Conservation (phyloP, 2,797 vertebrate genomes). For the Sebastes taczanowskii region DNA sequence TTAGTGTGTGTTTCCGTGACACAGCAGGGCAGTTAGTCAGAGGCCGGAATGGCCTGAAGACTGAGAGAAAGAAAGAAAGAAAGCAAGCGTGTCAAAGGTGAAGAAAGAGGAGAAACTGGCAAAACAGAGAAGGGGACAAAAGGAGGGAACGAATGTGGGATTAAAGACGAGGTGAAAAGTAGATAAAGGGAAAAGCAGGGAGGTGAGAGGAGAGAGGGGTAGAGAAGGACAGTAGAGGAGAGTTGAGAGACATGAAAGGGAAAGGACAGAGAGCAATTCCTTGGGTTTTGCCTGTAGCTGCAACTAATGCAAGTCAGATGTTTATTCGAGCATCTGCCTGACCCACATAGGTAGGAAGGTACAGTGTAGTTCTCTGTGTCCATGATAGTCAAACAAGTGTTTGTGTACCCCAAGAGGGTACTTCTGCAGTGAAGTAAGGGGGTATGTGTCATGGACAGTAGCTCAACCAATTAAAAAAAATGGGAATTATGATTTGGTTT, state of each 20-base stretch:
- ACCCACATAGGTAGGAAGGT: not conserved
- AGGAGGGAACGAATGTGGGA: not conserved
- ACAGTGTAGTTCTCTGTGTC: not conserved
- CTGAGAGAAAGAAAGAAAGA: not conserved
- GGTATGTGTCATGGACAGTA: not conserved
- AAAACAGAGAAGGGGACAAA: not conserved
- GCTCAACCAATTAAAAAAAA: not conserved
- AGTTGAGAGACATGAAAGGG: not conserved
- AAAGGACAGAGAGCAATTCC: not conserved
- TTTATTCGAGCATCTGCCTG: slow-evolving; percentile 10
- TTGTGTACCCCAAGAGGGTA: not conserved
- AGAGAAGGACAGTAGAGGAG: not conserved
- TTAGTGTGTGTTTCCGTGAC: slow-evolving; percentile 44
- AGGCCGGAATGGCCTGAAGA: slow-evolving; percentile 38
- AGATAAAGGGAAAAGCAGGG: not conserved
- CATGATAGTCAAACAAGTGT: not conserved
- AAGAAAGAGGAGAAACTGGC: not conserved
- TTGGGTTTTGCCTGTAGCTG: not conserved
- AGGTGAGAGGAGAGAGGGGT: not conserved
- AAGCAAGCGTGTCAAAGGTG: not conserved
- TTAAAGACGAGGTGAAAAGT: not conserved
- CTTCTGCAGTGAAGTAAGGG: not conserved
- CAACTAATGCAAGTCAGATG: slow-evolving; percentile 66
- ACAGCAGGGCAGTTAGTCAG: slow-evolving; percentile 57
- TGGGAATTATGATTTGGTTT: not conserved